These are phyloP conservation scores for Nettapus auritus DNA, from an alignment of 2,113 vertebrate genomes.

Conservation along the genomic window DNA sequence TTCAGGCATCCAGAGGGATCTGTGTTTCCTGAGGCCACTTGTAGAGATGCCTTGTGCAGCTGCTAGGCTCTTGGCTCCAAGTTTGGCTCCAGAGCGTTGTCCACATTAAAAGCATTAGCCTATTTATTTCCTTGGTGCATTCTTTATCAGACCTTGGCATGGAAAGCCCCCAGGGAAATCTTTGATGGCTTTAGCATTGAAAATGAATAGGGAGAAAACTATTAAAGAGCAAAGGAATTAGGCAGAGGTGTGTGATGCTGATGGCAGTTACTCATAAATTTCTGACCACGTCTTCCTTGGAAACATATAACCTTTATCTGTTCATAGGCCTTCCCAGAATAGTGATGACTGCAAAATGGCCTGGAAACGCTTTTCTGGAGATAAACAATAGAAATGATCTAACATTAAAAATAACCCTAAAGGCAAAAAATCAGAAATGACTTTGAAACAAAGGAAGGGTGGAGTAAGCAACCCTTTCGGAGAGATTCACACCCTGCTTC, in stretches of 20 bases:
- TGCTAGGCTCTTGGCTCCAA: background rate
- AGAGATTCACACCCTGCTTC: background rate
- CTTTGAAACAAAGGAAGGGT: slow-evolving; percentile 60
- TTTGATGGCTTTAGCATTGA: background rate
- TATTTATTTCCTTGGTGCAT: background rate
- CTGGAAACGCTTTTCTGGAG: slow-evolving; percentile 34
- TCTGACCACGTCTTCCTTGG: background rate
- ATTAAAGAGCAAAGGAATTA: background rate
- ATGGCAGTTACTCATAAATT: background rate
- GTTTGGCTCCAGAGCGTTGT: background rate
- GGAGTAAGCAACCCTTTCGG: slow-evolving; percentile 9
- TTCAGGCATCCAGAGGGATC: background rate
- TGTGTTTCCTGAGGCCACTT: background rate
- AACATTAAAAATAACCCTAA: slow-evolving; percentile 49
- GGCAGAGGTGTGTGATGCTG: background rate
- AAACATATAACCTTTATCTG: background rate
- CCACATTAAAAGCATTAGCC: background rate
- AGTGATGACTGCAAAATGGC: background rate
- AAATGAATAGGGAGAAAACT: background rate
- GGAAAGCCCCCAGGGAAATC: background rate
- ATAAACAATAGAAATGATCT: slow-evolving; percentile 54
- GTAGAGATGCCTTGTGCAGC: background rate
- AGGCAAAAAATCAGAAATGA: background rate
- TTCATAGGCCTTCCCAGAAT: background rate
- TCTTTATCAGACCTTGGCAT: background rate